Evolutionary conservation across 2,113 vertebrate species (phyloP).

Genomic region (Eolophus roseicapilla): DNA sequence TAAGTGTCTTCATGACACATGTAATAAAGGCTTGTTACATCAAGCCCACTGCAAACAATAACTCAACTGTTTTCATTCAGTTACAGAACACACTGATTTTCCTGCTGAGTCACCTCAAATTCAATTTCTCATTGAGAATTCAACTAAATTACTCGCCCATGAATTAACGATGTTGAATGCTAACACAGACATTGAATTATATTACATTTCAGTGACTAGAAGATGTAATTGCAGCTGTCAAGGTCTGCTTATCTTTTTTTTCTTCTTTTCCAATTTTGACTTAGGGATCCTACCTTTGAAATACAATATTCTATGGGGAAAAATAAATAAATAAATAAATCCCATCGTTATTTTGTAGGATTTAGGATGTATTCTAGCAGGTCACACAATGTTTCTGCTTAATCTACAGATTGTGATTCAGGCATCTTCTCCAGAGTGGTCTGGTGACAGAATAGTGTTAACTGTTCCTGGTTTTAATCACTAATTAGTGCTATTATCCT

Average conservation of each 20-base stretch:
- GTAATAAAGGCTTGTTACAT: not conserved
- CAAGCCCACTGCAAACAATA: not conserved
- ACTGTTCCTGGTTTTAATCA: not conserved
- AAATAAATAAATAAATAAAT: not conserved
- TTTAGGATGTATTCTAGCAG: not conserved
- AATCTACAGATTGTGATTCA: not conserved
- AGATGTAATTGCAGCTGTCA: slow-evolving; percentile 27
- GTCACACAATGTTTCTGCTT: not conserved
- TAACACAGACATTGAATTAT: slow-evolving; percentile 51
- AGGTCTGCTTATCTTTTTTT: not conserved
- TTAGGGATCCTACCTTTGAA: not conserved
- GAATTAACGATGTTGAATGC: slow-evolving; percentile 62
- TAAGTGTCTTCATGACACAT: not conserved
- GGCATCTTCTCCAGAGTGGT: not conserved
- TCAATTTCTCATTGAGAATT: slow-evolving; percentile 63
- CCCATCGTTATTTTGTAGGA: not conserved
- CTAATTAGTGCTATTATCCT: not conserved
- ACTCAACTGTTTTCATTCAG: slow-evolving; percentile 29
- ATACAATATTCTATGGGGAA: not conserved
- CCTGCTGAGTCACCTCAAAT: slow-evolving; percentile 60
- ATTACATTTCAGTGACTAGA: slow-evolving; percentile 48
- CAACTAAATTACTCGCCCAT: slow-evolving; percentile 45
- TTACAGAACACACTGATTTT: slow-evolving; percentile 40
- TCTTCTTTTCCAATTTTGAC: not conserved
- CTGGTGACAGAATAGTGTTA: not conserved